Evolutionary conservation across 2,888 invertebrate genomes (phyloP), one percentile per base, ranked within the genome.

Genomic region (Agonopterix subpropinquella): DNA sequence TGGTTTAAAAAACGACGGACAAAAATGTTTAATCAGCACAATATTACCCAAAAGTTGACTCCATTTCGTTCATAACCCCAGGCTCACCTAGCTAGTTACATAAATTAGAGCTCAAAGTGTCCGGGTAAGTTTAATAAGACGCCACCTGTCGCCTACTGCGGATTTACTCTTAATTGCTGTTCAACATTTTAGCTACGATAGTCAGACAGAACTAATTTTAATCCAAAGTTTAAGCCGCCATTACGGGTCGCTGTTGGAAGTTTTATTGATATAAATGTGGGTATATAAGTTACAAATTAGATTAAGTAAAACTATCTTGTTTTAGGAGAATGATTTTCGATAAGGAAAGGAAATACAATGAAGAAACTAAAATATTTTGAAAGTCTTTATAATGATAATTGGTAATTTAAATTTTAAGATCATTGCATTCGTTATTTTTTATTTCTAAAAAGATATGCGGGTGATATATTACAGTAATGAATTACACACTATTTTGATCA

Each of bases 91-190:
- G 44, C 45, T 68, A 70, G 65, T 67, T 58, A 62, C 71, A 75
- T 78, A 76, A 78, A 73, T 77, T 75, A 67, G 67, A 59, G 59
- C 59, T 54, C 55, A 64, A 28, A 61, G 54, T 55, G 53, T 51
- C 61, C 54, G 58, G 64, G 57, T 54, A 69, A 74, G 62, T 82
- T 84, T 82, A 84, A 81, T 85, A 82, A 82, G 77, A 73, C 73
- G 69, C 77, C 80, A 81, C 77, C 84, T 83, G 82, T 77, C 79
- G 69, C 55, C 64, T 64, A 57, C 58, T 64, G 60, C 59, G 64
- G 70, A 72, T 73, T 73, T 68, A 63, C 69, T 70, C 77, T 77
- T 81, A 80, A 82, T 83, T 80, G 72, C 71, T 63, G 62, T 67
- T 66, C 51, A 60, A 56, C 57, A 52, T 58, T 67, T 64, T 58